Conservation (phyloP, 2,113 vertebrate genomes). For the Xyrauchen texanus region DNA sequence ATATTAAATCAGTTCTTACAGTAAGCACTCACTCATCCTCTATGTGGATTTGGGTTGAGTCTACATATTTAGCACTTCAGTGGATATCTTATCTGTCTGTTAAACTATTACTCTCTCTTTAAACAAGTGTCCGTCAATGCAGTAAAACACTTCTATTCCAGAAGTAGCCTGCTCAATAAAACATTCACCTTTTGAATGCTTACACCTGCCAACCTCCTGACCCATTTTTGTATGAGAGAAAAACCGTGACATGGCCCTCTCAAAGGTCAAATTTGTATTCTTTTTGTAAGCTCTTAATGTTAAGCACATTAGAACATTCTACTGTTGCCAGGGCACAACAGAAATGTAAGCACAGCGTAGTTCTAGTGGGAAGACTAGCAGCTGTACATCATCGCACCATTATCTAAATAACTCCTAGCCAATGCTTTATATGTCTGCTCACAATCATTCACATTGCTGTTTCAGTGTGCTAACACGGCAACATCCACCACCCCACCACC, state of each 20-base stretch:
- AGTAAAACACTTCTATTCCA: neutral
- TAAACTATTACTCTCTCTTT: slow-evolving; percentile 31
- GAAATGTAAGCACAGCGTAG: no score
- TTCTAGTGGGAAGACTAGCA: no score
- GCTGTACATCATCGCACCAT: no score
- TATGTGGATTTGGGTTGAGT: slow-evolving; percentile 12
- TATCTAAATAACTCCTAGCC: no score
- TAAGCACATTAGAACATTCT: neutral
- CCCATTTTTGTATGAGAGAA: neutral
- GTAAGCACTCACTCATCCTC: neutral
- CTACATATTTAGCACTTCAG: slow-evolving; percentile 4
- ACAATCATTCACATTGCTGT: no score
- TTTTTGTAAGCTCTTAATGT: neutral
- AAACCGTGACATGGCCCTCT: neutral
- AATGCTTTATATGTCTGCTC: no score
- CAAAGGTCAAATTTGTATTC: slow-evolving; percentile 12
- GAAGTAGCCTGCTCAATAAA: no score
- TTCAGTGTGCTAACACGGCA: no score
- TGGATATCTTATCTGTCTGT: slow-evolving; percentile 32
- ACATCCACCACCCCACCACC: no score
- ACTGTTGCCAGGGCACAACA: neutral
- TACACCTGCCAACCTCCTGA: slow-evolving; percentile 27
- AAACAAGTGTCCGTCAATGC: slow-evolving; percentile 16
- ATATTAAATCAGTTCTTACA: neutral
- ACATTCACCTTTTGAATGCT: neutral